phyloP scores from a whole-genome alignment of 2,797 vertebrate genomes.

The Acropternis orthonyx region DNA sequence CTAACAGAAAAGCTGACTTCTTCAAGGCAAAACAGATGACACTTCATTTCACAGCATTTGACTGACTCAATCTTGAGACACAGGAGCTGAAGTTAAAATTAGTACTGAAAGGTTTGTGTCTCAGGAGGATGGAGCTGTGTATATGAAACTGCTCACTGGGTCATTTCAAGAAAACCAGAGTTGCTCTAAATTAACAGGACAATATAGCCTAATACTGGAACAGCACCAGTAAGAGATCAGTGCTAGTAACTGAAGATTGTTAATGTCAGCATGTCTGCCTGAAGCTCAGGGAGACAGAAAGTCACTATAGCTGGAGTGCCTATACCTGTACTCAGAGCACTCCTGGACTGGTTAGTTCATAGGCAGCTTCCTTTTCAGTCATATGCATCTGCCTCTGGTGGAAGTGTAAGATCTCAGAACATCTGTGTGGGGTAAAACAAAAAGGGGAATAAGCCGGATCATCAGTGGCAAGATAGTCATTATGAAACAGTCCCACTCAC shows the following conservation, averaged over 20 bases:
- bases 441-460: background rate
- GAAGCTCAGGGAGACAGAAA: background rate
- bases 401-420: background rate
- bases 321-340: background rate
- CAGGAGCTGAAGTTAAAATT: background rate
- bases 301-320: background rate
- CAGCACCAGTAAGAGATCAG: background rate
- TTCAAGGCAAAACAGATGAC: background rate
- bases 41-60: background rate
- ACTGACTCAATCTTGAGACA: background rate
- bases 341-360: background rate
- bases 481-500: background rate
- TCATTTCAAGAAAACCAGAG: background rate
- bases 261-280: background rate
- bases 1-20: background rate
- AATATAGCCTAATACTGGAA: background rate
- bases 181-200: background rate
- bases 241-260: background rate
- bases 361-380: background rate
- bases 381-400: background rate
- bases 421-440: background rate
- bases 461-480: background rate
- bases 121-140: background rate
- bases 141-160: background rate
- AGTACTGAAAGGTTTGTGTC: background rate